A percentile compares a stretch with the other conserved stretches of the same genome.
Conservation (phyloP, 2,113 vertebrate genomes). For the Notechis scutatus region DNA sequence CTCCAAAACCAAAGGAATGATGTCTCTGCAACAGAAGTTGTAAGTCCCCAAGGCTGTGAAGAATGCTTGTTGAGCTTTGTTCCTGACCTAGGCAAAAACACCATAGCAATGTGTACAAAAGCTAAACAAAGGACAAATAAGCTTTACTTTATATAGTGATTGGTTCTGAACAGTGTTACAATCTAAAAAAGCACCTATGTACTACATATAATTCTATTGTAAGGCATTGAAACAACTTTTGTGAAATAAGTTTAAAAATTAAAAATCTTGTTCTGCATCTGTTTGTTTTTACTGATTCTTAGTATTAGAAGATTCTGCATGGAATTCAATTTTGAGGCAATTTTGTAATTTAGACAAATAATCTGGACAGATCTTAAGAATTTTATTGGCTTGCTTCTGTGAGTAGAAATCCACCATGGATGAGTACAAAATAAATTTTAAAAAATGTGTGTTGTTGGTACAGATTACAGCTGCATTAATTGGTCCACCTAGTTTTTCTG, state of each 20-base stretch:
- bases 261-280: neutral
- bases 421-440: neutral
- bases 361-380: neutral
- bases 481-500: neutral
- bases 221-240: neutral
- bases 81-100: constrained; percentile 80
- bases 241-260: neutral
- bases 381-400: neutral
- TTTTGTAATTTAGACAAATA: neutral
- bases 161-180: neutral
- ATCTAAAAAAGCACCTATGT: neutral
- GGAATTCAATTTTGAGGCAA: neutral
- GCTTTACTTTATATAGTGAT: neutral
- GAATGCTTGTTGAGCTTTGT: constrained; percentile 90
- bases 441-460: neutral
- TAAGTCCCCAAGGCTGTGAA: constrained; percentile 93
- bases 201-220: neutral
- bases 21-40: constrained; percentile 94
- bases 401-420: neutral
- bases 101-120: neutral
- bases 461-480: neutral
- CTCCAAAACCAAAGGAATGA: constrained; percentile 89
- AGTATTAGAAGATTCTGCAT: neutral
- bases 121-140: neutral
- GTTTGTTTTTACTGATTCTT: neutral